Conservation (phyloP, 2,113 vertebrate genomes). For the Fregetta grallaria region DNA sequence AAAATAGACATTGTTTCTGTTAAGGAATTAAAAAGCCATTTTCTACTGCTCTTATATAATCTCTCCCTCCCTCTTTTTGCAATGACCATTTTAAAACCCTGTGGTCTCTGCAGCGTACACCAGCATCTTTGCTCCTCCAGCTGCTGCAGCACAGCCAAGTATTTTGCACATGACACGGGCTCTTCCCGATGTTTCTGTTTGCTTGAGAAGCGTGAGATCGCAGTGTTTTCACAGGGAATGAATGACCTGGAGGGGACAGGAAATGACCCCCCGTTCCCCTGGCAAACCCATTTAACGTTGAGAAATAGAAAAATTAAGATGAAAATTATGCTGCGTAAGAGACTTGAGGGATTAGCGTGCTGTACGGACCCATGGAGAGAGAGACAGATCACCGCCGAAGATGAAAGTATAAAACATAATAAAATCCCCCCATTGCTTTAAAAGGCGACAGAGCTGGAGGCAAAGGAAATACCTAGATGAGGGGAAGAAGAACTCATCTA, state of each 20-base stretch:
- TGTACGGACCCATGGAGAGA: background rate
- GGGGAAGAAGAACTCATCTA: background rate
- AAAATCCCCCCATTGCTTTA: background rate
- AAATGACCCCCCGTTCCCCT: background rate
- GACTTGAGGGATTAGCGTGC: constrained; percentile 15
- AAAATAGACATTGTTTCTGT: background rate
- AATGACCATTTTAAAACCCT: background rate
- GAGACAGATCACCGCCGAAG: background rate
- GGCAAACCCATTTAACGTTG: background rate
- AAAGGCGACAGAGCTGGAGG: background rate
- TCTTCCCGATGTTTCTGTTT: background rate
- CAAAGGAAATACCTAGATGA: background rate
- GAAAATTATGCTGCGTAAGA: constrained; percentile 12
- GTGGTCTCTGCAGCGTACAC: background rate
- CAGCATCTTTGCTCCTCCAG: background rate
- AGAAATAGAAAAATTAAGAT: constrained; percentile 50
- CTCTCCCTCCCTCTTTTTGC: background rate
- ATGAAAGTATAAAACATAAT: constrained; percentile 27
- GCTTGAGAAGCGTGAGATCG: background rate
- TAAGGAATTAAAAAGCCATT: constrained; percentile 1
- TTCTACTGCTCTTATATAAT: background rate
- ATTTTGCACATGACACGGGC: background rate
- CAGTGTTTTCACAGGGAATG: background rate
- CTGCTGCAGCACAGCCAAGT: background rate
- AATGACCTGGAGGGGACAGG: background rate